These are phyloP conservation scores for Distichodus sexfasciatus DNA, from an alignment of 2,797 vertebrate genomes.

Conservation along the genomic window DNA sequence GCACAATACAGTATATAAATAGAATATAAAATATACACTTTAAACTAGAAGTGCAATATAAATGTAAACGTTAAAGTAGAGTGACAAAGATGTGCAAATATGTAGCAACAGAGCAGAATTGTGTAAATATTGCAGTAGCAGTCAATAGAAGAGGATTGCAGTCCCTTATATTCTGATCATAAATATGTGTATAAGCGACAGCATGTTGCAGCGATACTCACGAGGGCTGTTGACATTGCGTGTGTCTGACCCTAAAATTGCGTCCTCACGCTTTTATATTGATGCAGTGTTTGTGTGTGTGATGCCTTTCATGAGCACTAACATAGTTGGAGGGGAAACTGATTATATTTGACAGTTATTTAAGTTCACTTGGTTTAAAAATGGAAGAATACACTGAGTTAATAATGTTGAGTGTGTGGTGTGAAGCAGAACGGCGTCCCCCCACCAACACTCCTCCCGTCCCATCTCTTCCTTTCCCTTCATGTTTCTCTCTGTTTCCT, in stretches of 20 bases:
- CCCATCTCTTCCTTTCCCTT: not conserved
- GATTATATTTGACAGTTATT: not conserved
- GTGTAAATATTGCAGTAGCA: too few species aligned
- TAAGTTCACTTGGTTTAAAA: not conserved
- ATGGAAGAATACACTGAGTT: not conserved
- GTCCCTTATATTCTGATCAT: not conserved
- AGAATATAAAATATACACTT: too few species aligned
- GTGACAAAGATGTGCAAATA: too few species aligned
- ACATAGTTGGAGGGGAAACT: too few species aligned
- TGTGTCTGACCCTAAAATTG: not conserved
- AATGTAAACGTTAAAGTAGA: too few species aligned
- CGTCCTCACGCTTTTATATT: not conserved
- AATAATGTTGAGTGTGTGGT: conserved; percentile 9
- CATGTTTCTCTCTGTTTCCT: conserved; percentile 7
- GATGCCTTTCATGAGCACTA: too few species aligned
- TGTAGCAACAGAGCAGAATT: too few species aligned
- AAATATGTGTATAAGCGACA: not conserved
- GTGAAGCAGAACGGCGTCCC: not conserved
- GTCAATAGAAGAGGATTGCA: too few species aligned
- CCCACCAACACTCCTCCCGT: not conserved
- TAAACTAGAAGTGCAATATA: too few species aligned
- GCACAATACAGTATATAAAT: too few species aligned
- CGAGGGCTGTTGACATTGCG: not conserved
- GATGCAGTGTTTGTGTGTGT: not conserved
- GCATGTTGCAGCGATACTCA: not conserved